A percentile compares a stretch with the other conserved stretches of the same genome.
phyloP scores from a whole-genome alignment of 1,140 invertebrate species.

The Popillia japonica region DNA sequence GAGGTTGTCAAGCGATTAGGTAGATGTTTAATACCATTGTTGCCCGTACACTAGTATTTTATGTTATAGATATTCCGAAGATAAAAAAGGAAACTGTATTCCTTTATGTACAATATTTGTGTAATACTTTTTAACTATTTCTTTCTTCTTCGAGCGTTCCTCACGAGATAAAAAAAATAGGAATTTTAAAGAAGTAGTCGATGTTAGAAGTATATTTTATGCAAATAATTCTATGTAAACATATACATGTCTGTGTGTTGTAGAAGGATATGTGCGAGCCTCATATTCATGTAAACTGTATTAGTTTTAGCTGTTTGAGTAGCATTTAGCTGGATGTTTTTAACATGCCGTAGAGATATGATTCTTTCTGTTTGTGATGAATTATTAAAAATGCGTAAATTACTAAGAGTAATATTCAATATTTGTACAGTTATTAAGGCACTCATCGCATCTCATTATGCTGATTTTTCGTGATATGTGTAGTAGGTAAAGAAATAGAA shows the following conservation, averaged over 20 bases:
- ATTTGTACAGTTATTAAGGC: constrained; percentile 26
- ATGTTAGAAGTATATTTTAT: not conserved
- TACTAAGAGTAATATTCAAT: constrained; percentile 33
- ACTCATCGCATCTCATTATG: constrained; percentile 7
- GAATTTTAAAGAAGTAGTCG: too few species aligned
- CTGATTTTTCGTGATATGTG: not conserved
- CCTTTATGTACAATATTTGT: too few species aligned
- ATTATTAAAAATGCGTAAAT: constrained; percentile 33
- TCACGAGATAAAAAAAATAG: too few species aligned
- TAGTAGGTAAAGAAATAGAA: not conserved
- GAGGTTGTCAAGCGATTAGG: too few species aligned
- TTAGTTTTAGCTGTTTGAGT: constrained; percentile 27
- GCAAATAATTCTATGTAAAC: constrained; percentile 29
- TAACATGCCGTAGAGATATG: constrained; percentile 23
- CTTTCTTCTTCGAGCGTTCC: too few species aligned
- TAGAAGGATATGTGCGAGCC: not conserved
- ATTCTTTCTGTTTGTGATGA: constrained; percentile 21
- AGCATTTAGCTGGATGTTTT: constrained; percentile 7
- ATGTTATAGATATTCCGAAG: too few species aligned
- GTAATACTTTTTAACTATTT: too few species aligned
- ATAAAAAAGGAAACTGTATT: too few species aligned
- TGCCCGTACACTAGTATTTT: too few species aligned
- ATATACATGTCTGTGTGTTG: not conserved
- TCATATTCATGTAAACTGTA: constrained; percentile 23
- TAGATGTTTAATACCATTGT: too few species aligned